These are phyloP conservation scores for Zelostemma sp. DNA, from an alignment of 1,140 invertebrate genomes.

Conservation along the genomic window DNA sequence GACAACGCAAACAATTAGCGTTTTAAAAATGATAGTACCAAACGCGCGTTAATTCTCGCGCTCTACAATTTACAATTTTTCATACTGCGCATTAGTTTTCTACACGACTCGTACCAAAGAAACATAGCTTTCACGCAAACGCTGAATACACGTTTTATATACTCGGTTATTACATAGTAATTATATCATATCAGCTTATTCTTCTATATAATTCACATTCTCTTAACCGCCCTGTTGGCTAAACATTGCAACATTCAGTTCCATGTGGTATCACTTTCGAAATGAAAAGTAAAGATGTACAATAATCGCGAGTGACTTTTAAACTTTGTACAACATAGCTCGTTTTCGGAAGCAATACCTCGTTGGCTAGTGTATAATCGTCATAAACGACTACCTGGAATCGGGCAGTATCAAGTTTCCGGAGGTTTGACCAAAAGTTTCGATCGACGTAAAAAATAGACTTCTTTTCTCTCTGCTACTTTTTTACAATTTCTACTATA, in stretches of 20 bases:
- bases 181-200: conserved; percentile 22
- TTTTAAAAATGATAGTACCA: not conserved
- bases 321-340: conserved; percentile 21
- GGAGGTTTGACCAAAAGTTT: not conserved
- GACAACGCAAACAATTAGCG: not conserved
- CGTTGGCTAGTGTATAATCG: conserved; percentile 21
- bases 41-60: not conserved
- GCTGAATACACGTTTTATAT: not conserved
- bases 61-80: not conserved
- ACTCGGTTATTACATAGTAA: conserved; percentile 1
- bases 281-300: conserved; percentile 23
- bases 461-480: no score
- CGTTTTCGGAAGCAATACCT: conserved; percentile 32
- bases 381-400: conserved; percentile 19
- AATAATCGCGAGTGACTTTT: conserved; percentile 10
- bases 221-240: conserved; percentile 26
- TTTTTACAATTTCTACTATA: not conserved
- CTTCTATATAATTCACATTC: conserved; percentile 33
- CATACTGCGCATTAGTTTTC: not conserved
- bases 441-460: not conserved
- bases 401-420: conserved; percentile 26
- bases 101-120: not conserved
- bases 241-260: conserved; percentile 37
- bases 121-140: conserved; percentile 1
- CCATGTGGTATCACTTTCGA: conserved; percentile 44